Base-by-base conservation (phyloP, 2,113 vertebrate species). In the Osmerus mordax region DNA sequence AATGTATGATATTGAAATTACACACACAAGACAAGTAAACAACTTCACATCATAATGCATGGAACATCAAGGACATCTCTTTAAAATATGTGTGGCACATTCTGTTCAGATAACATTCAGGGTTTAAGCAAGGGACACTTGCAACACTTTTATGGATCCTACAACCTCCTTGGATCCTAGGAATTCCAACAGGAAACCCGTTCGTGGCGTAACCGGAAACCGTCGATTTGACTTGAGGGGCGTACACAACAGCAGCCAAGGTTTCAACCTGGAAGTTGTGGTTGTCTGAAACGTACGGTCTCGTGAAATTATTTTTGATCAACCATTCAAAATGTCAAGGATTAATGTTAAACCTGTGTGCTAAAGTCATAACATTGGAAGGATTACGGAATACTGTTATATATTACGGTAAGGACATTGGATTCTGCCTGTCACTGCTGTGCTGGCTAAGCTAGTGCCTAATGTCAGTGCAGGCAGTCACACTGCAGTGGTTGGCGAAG, bases 121-220 rank as follows among this genome's bases (percentile, higher is more conserved):
- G 32, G 32, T 36, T 36, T 36, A 36, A 4, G 7, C 32, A 36
- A 36, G 32, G 32, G 32, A 36, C 32, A 36, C 32, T 36, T 36
- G 32, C 6, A 47, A 47, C 41, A 47, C 41, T 9, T 47, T 47
- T 11, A 47, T 47, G 9, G 41, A 47, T 12, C 9, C 9, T 47
- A 47, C 41, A 47, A 47, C 41, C 41, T 47, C 41, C 41, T 47
- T 47, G 41, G 41, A 11, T 47, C 9, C 41, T 2, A 47, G 41
- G 41, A 47, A 47, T 2, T 12, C 59, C 0, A 62, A 28, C 60
- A 15, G 21, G 54, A 15, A 18, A 56, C 54, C 14, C 54, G n/a
- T n/a, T 18, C 54, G 3, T n/a, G n/a, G 67, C 14, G 61, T 51
- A 72, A 78, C 81, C 83, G 83, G 79, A 83, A 80, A 72, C 36